Base-by-base conservation (phyloP, 2,797 vertebrate genomes). In the Muscicapa comitata region DNA sequence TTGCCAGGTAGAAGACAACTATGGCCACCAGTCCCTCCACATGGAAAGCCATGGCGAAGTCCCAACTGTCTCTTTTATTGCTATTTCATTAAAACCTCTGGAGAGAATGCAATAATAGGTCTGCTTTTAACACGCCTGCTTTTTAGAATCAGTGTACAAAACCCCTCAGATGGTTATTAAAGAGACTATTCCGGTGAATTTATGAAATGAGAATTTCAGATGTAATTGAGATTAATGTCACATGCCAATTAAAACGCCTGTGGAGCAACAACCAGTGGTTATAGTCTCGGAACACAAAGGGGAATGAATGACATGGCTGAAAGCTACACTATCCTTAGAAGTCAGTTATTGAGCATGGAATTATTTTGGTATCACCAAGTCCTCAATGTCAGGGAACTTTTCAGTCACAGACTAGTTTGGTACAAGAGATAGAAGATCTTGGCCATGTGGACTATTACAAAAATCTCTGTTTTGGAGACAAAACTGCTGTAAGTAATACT, bases 21-120 rank as follows among this genome's bases (percentile, higher is more conserved):
- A 99, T 99, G 47, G 99, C 99, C 96, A 99, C 97, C 70, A 99
- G 97, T 91, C 99, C 99, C 90, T 99, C 99, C 84, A 97, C 98
- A 88, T 99, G 99, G 97, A 99, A 98, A 96, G 98, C 92, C 99
- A 99, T 99, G 73, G 48, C 91, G 97, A 94, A 91, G 86, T 94
- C 67, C 51, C 13, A 6, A 3, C 26, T 80, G 55, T 57, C 90
- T 63, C 86, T 74, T 54, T 88, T 83, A 65, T 68, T 2, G 3
- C 37, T 95, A 95, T 97, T 97, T 97, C 95, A 94, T 95, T 79
- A 96, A 96, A 78, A 87, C 24, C 54, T 95, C 93, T 95, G 77
- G 78, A 82, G 50, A 95, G 65, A 93, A 96, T 33, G 73, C 33
- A 97, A 80, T 48, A 77, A 79, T 20, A 92, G 1, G 7, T 76